Base-by-base conservation (phyloP, 2,797 vertebrate species). In the Phataginus tricuspis region DNA sequence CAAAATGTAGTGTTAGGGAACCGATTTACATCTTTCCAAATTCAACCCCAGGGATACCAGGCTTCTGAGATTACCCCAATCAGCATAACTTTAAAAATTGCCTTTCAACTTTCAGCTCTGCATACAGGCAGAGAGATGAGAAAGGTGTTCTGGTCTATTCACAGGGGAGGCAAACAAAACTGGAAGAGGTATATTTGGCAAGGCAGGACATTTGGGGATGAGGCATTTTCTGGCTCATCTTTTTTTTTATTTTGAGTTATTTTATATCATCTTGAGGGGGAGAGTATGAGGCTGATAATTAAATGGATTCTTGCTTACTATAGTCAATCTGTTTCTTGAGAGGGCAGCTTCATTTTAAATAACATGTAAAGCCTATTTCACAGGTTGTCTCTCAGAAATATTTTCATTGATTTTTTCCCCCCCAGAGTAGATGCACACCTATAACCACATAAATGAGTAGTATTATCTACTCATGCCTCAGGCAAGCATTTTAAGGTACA, bases 1-100 rank as follows among this genome's bases (percentile, higher is more conserved):
- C 91, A 96, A 97, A 97, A 97, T 94, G 78, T 93, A 96, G 91
- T 96, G 79, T 93, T 96, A 97, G 92, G 55, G 95, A 98, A 93
- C 91, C 53, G 1, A 97, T 97, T 96, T 97, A 95, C 96, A 90
- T 97, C 96, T 92, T 95, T 95, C 89, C 68, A 93, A 96, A 97
- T 91, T 94, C 94, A 95, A 77, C 96, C 91, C 91, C 11, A 88
- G 94, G 96, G 98, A 97, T 13, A 88, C 42, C n/a, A 96, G 87
- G 42, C 77, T 97, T 96, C 79, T 94, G 89, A 97, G 87, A 96
- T 94, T 85, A 95, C 82, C 23, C 83, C 86, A 96, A 96, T 97
- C 94, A 96, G 66, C 53, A 71, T 77, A 92, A 90, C 34, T 79
- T 49, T 87, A 45, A 80, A 96, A 94, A 92, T 31, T 79, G 7